phyloP scores from a whole-genome alignment of 2,888 invertebrate genomes.

The Lasioglossum vierecki region DNA sequence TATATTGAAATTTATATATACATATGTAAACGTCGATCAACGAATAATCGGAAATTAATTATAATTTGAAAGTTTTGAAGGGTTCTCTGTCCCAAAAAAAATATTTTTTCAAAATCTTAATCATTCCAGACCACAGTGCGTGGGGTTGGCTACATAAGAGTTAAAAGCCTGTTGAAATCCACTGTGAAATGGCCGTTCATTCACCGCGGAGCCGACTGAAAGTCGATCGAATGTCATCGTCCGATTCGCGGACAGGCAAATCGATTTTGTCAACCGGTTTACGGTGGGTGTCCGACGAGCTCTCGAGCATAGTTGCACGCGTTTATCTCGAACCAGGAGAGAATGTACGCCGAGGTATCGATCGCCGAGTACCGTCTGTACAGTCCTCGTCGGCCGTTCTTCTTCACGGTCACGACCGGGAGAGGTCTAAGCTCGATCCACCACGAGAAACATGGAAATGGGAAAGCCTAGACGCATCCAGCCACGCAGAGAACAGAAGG shows the following conservation, averaged over 20 bases:
- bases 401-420: conserved; percentile 13
- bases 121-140: too few relatives aligned
- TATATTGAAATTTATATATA: too few relatives aligned
- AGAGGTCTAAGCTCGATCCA: conserved; percentile 7
- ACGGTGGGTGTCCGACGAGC: not conserved
- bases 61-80: too few relatives aligned
- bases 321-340: conserved; percentile 6
- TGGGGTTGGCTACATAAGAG: too few relatives aligned
- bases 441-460: not conserved
- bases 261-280: conserved; percentile 10
- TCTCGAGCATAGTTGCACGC: not conserved
- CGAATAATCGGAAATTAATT: too few relatives aligned
- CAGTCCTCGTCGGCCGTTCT: not conserved
- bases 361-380: conserved; percentile 9
- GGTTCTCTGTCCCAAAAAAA: too few relatives aligned
- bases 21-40: too few relatives aligned
- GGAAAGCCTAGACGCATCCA: not conserved
- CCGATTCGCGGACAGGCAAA: not conserved
- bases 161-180: too few relatives aligned
- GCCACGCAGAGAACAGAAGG: not conserved
- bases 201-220: not conserved
- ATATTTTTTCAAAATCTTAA: too few relatives aligned
- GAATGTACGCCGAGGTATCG: conserved; percentile 3
- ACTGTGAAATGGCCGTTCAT: too few relatives aligned
- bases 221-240: not conserved